These are phyloP conservation scores for Bambusicola thoracicus DNA, from an alignment of 2,113 vertebrate species.

Conservation along the genomic window DNA sequence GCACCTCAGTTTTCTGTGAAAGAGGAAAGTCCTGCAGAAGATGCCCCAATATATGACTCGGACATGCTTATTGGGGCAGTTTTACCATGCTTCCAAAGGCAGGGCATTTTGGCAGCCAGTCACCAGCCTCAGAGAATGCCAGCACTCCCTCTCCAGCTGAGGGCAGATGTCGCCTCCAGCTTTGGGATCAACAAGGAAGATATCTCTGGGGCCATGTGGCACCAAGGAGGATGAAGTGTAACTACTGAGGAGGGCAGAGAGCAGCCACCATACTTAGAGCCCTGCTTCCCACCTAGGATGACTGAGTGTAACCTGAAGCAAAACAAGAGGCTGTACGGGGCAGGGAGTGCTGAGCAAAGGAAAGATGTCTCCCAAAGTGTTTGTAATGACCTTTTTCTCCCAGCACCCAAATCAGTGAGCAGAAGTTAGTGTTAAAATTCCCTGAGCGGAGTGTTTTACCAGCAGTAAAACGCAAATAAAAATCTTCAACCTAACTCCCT, in stretches of 20 bases:
- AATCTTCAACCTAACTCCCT: rapidly evolving
- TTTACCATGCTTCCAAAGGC: background rate
- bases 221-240: background rate
- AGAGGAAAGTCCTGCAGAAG: background rate
- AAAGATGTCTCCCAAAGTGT: background rate
- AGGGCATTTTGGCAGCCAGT: background rate
- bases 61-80: background rate
- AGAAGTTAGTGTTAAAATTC: background rate
- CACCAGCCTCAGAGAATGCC: background rate
- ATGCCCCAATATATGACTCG: background rate
- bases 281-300: background rate
- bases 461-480: rapidly evolving
- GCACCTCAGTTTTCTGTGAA: background rate
- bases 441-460: background rate
- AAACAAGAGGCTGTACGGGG: background rate
- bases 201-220: background rate
- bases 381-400: background rate
- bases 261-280: rapidly evolving
- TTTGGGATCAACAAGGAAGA: background rate
- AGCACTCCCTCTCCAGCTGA: background rate
- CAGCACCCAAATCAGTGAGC: background rate
- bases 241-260: background rate
- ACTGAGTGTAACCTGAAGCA: background rate
- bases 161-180: background rate
- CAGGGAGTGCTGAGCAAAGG: background rate